Evolutionary conservation across 2,797 vertebrate species (phyloP).

Genomic region (Yasuhikotakia modesta): DNA sequence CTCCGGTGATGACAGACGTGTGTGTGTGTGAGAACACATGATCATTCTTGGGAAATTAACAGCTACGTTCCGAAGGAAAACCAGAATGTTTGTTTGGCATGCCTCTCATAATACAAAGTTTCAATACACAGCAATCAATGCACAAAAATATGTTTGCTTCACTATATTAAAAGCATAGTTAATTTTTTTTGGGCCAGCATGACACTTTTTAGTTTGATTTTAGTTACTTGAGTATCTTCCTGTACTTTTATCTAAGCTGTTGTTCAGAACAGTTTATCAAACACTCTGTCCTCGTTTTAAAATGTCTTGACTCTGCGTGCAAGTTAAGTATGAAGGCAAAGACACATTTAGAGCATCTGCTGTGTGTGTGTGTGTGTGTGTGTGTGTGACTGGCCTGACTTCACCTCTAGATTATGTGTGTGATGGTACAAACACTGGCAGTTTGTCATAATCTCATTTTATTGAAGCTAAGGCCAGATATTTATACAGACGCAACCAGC

Average conservation of each 20-base stretch:
- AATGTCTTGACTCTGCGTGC: neutral
- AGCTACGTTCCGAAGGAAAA: neutral
- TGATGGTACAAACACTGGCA: neutral
- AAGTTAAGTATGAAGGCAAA: conserved; percentile 10
- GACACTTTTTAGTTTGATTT: no score
- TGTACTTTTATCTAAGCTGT: no score
- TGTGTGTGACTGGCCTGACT: neutral
- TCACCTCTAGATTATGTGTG: neutral
- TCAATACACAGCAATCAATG: no score
- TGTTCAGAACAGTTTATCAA: no score
- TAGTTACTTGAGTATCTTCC: no score
- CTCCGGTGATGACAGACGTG: neutral
- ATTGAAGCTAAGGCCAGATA: neutral
- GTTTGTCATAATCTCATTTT: conserved; percentile 1
- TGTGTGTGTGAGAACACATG: neutral
- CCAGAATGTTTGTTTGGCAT: neutral
- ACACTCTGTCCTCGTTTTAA: conserved; percentile 6
- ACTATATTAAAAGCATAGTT: no score
- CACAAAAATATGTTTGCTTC: no score
- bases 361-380: neutral
- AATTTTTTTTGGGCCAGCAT: no score
- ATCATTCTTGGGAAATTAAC: neutral
- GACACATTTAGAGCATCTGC: conserved; percentile 16
- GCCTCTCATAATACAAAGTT: no score
- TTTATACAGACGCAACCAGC: neutral